phyloP scores from a whole-genome alignment of 2,888 invertebrate species.

The Cryptophagus acutangulus region DNA sequence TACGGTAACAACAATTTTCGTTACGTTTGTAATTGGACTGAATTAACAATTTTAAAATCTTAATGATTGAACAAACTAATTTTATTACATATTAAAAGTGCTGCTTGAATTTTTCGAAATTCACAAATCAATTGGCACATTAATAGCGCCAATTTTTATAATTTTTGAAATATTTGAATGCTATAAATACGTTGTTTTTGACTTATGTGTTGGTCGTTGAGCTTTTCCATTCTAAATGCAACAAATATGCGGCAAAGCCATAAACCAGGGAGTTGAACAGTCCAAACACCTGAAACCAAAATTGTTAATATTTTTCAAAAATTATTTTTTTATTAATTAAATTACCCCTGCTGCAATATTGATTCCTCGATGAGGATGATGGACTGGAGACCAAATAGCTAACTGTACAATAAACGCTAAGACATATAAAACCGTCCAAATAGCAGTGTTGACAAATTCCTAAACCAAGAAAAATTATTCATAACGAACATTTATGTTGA shows the following conservation, averaged over 20 bases:
- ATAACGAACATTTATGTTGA: conserved; percentile 1
- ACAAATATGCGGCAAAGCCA: conserved; percentile 68
- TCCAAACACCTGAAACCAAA: conserved; percentile 65
- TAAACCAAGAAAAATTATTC: conserved; percentile 43
- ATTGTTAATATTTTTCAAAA: conserved; percentile 6
- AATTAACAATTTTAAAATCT: no score
- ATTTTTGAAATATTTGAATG: no score
- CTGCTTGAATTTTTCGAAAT: no score
- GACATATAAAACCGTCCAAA: conserved; percentile 66
- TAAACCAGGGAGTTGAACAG: conserved; percentile 77
- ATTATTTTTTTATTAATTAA: conserved; percentile 29
- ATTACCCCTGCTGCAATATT: conserved; percentile 77
- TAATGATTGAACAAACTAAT: no score
- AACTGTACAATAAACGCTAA: conserved; percentile 79
- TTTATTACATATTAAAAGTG: no score
- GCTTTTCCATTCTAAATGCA: conserved; percentile 68
- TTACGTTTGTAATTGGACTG: no score
- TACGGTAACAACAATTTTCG: no score
- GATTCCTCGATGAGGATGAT: conserved; percentile 43
- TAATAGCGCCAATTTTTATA: no score
- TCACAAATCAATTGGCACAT: no score
- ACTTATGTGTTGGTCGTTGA: conserved; percentile 27
- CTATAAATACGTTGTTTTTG: no score
- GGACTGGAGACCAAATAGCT: conserved; percentile 53
- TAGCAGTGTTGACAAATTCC: conserved; percentile 75